Conservation (phyloP, 2,797 vertebrate genomes). For the Xenopus petersii region DNA sequence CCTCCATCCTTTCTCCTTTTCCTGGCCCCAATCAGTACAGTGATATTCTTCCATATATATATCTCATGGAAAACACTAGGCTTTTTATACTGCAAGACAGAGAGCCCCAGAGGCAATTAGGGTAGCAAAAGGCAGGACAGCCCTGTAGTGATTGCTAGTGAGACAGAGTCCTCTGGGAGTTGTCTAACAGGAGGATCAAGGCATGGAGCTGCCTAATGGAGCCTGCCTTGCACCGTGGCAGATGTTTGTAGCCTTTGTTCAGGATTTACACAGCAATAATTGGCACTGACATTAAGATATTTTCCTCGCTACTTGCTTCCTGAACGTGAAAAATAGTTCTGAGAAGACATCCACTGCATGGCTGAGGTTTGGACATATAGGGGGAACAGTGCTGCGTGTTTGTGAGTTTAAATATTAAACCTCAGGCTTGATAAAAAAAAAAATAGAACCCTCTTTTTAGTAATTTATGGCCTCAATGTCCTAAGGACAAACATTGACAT, state of each 20-base stretch:
- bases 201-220: constrained; percentile 44
- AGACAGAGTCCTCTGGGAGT: constrained; percentile 39
- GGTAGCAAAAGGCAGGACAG: constrained; percentile 43
- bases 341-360: neutral
- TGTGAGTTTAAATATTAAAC: constrained; percentile 15
- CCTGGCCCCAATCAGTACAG: constrained; percentile 24
- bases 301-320: constrained; percentile 27
- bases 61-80: constrained; percentile 22
- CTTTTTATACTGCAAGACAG: constrained; percentile 39
- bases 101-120: constrained; percentile 41
- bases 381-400: neutral
- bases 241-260: constrained; percentile 45
- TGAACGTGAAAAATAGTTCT: constrained; percentile 20
- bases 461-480: constrained; percentile 18
- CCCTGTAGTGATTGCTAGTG: constrained; percentile 45
- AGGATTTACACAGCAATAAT: constrained; percentile 42
- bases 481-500: constrained; percentile 14
- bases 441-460: constrained; percentile 9
- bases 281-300: constrained; percentile 42
- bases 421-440: constrained; percentile 5
- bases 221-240: constrained; percentile 36
- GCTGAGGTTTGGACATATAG: constrained; percentile 20
- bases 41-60: constrained; percentile 28
- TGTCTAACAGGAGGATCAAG: constrained; percentile 46
- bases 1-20: neutral